Percentiles rank a stretch among this genome's conserved stretches.
Evolutionary conservation across 1,140 invertebrate species (phyloP).

Genomic region (Metaphire vulgaris): DNA sequence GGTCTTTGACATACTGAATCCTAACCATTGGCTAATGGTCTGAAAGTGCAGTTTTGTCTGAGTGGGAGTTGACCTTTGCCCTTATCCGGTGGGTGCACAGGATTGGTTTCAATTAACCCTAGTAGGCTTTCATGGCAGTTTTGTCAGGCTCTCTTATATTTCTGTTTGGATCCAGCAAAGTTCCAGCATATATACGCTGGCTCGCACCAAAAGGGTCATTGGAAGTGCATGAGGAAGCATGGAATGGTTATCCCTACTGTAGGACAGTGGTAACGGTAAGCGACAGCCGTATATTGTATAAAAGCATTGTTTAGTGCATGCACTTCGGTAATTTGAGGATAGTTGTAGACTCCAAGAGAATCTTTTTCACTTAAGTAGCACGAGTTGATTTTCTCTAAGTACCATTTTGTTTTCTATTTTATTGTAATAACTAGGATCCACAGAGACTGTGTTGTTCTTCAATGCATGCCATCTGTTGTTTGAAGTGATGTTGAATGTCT

Average conservation of each 20-base stretch:
- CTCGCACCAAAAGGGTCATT: conserved; percentile 91
- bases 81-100: neutral
- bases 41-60: neutral
- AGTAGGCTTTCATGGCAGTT: neutral
- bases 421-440: neutral
- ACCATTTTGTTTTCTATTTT: neutral
- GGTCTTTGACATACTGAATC: neutral
- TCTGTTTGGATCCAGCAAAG: conserved; percentile 42
- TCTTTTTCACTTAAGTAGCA: neutral
- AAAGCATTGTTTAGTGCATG: neutral
- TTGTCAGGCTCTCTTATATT: neutral
- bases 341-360: neutral
- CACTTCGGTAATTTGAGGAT: neutral
- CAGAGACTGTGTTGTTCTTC: neutral
- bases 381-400: neutral
- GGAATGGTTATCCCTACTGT: conserved; percentile 99
- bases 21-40: neutral
- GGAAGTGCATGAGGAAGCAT: conserved; percentile 97
- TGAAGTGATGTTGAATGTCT: too few relatives aligned
- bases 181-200: conserved; percentile 65
- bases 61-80: neutral
- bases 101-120: neutral
- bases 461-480: too few relatives aligned
- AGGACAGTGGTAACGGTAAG: conserved; percentile 76
- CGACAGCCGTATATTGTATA: neutral